Conservation (phyloP, 2,113 vertebrate species). For the Odontophorus gujanensis region DNA sequence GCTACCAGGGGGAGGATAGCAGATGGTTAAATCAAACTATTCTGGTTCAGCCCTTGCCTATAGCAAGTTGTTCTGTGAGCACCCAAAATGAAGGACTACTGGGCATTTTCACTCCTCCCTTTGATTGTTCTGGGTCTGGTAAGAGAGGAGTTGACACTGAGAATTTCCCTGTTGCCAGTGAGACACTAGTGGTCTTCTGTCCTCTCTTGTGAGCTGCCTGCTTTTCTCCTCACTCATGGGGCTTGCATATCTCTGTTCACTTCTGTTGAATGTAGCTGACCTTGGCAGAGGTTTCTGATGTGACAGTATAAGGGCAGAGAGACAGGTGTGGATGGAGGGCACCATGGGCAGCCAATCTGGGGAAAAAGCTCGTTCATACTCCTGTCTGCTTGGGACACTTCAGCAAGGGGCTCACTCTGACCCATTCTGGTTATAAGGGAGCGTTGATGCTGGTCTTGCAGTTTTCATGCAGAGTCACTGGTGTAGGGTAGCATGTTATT, state of each 20-base stretch:
- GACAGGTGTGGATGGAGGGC: fast-evolving
- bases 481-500: background rate
- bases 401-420: background rate
- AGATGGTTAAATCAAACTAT: background rate
- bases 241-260: background rate
- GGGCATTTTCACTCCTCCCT: background rate
- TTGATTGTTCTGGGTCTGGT: background rate
- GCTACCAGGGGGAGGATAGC: fast-evolving
- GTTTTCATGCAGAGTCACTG: background rate
- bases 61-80: background rate
- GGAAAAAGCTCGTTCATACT: background rate
- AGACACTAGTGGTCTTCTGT: background rate
- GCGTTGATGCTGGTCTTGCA: background rate
- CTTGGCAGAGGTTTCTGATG: background rate
- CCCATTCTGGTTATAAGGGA: background rate
- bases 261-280: background rate
- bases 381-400: background rate
- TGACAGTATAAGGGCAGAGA: background rate
- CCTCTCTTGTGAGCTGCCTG: background rate
- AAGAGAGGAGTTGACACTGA: background rate
- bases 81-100: background rate
- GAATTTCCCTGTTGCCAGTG: fast-evolving
- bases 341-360: background rate
- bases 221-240: background rate
- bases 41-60: background rate